Evolutionary conservation across 1,140 invertebrate species (phyloP).

Genomic region (Campoletis sonorensis): DNA sequence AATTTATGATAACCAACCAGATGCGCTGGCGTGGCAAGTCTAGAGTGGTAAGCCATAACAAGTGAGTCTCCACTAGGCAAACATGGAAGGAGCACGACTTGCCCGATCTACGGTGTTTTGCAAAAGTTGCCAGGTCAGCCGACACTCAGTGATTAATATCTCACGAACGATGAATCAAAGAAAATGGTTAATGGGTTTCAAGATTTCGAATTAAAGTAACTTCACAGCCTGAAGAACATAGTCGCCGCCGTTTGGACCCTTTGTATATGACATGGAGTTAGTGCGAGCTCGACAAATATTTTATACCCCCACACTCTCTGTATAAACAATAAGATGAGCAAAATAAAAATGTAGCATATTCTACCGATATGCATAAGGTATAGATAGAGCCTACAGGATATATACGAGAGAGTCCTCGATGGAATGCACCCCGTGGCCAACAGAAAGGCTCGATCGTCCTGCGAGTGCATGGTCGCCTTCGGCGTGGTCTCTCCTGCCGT

Average conservation of each 20-base stretch:
- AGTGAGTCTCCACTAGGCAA: too few species aligned
- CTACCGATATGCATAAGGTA: background rate
- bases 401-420: constrained; percentile 29
- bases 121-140: too few species aligned
- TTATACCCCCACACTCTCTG: constrained; percentile 11
- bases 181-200: too few species aligned
- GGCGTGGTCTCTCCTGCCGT: constrained; percentile 7
- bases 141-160: too few species aligned
- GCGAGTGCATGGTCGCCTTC: constrained; percentile 8
- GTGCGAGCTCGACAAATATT: constrained; percentile 37
- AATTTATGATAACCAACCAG: too few species aligned
- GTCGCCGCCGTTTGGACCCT: background rate
- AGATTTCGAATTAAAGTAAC: background rate
- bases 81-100: too few species aligned
- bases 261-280: background rate
- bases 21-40: too few species aligned
- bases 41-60: too few species aligned
- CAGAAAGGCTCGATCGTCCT: background rate
- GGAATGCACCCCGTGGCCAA: constrained; percentile 38
- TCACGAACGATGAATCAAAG: background rate
- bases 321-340: constrained; percentile 26
- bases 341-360: constrained; percentile 34
- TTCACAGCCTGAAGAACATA: too few species aligned
- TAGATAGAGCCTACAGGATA: background rate
- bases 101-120: too few species aligned